phyloP scores from a whole-genome alignment of 1,140 invertebrate species.

The Brachionus rotundiformis region DNA sequence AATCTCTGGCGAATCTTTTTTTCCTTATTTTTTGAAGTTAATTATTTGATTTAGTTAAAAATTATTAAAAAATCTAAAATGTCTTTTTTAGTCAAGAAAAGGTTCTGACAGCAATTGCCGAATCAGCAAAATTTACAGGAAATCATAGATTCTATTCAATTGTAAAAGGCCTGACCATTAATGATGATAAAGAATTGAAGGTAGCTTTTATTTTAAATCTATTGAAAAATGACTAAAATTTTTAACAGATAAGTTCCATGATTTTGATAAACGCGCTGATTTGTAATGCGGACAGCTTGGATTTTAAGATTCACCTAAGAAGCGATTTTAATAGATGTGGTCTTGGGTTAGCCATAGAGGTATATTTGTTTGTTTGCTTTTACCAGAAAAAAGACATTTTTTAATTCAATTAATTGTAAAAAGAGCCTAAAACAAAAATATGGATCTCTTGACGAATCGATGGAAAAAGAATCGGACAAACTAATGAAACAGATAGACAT shows the following conservation, averaged over 20 bases:
- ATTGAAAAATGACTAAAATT: background rate
- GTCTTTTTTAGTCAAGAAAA: slow-evolving; percentile 48
- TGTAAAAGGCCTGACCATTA: slow-evolving; percentile 40
- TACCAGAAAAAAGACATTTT: background rate
- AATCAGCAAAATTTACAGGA: slow-evolving; percentile 43
- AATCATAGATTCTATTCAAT: slow-evolving; percentile 52
- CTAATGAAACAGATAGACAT: slow-evolving; percentile 79
- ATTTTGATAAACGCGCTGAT: slow-evolving; percentile 47
- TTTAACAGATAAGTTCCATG: slow-evolving; percentile 46
- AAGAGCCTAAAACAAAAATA: slow-evolving; percentile 57
- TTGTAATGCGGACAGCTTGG: slow-evolving; percentile 66
- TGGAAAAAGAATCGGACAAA: slow-evolving; percentile 68
- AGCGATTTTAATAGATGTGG: slow-evolving; percentile 94
- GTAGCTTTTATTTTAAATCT: background rate
- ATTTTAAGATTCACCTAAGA: slow-evolving; percentile 86
- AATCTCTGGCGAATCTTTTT: background rate
- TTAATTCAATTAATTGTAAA: slow-evolving; percentile 40
- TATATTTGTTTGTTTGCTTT: slow-evolving; percentile 54
- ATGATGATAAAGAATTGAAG: slow-evolving; percentile 49
- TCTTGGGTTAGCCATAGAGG: slow-evolving; percentile 77
- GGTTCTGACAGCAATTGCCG: slow-evolving; percentile 36
- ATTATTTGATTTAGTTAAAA: too few species aligned
- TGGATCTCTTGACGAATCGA: slow-evolving; percentile 19
- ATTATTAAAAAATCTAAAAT: background rate
- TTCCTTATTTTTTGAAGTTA: background rate